Conservation (phyloP, 2,113 vertebrate species). For the Brachypteracias leptosomus region DNA sequence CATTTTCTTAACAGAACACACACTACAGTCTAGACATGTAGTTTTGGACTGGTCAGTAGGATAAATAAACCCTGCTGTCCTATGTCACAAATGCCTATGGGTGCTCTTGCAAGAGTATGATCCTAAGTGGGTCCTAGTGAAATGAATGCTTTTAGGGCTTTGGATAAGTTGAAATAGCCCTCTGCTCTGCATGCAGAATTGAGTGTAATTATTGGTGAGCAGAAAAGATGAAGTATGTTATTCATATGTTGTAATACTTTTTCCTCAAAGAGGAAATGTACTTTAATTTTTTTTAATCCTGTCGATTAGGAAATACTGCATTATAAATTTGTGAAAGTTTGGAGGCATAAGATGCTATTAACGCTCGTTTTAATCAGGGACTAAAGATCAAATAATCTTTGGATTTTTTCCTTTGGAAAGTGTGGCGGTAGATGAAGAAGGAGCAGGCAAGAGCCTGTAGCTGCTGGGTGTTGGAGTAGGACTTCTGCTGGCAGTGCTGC, state of each 20-base stretch:
- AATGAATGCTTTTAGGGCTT: not conserved
- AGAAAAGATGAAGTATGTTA: not conserved
- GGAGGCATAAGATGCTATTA: not conserved
- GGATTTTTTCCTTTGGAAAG: not conserved
- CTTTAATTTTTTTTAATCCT: not conserved
- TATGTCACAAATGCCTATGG: not conserved
- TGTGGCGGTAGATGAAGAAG: fast-evolving
- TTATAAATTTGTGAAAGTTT: not conserved
- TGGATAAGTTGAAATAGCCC: not conserved
- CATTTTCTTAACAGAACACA: not conserved
- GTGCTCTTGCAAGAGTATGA: not conserved
- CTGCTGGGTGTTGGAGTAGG: not conserved
- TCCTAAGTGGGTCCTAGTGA: not conserved
- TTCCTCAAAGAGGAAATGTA: not conserved
- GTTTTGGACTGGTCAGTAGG: not conserved
- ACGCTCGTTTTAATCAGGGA: not conserved
- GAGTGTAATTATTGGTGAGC: not conserved
- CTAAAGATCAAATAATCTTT: too few species aligned
- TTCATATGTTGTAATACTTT: not conserved
- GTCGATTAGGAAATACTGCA: not conserved
- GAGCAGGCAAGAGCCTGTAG: not conserved
- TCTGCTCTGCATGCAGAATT: not conserved
- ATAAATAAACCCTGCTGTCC: not conserved
- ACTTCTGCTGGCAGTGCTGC: not conserved
- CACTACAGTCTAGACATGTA: not conserved